Evolutionary conservation across 2,113 vertebrate genomes (phyloP).

Genomic region (Thalassarche chlororhynchos): DNA sequence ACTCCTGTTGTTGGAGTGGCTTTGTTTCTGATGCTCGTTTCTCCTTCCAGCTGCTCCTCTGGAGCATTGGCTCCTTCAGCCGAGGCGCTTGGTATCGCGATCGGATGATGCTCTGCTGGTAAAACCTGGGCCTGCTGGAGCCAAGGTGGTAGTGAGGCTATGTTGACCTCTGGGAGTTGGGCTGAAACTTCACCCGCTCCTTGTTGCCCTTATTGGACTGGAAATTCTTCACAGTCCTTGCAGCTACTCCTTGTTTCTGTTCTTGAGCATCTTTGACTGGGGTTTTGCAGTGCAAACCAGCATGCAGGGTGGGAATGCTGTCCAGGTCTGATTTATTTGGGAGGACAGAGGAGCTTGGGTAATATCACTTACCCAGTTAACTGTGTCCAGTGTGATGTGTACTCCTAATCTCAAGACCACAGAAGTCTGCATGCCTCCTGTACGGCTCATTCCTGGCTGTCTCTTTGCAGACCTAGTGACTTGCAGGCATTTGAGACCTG

Average conservation of each 20-base stretch:
- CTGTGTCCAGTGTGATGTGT: background rate
- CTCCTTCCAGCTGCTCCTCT: background rate
- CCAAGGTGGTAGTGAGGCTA: background rate
- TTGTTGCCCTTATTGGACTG: background rate
- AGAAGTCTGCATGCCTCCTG: fast-evolving
- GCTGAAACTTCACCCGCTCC: background rate
- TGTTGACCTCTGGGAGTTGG: background rate
- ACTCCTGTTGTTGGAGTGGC: background rate
- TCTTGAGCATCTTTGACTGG: background rate
- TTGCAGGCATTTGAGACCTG: background rate
- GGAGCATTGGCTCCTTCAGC: background rate
- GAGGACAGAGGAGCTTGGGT: background rate
- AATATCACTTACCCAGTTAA: background rate
- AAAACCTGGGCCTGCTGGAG: background rate
- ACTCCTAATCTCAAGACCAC: background rate
- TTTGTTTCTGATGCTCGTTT: background rate
- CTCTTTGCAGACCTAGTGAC: background rate
- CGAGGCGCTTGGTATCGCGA: fast-evolving
- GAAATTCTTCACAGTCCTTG: background rate
- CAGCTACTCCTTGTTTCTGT: background rate
- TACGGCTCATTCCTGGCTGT: background rate
- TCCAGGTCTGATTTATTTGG: background rate
- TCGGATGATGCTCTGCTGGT: background rate
- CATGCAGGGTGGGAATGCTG: background rate
- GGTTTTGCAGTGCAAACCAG: background rate